phyloP scores from a whole-genome alignment of 2,797 vertebrate genomes.

The Sebastes itinus region DNA sequence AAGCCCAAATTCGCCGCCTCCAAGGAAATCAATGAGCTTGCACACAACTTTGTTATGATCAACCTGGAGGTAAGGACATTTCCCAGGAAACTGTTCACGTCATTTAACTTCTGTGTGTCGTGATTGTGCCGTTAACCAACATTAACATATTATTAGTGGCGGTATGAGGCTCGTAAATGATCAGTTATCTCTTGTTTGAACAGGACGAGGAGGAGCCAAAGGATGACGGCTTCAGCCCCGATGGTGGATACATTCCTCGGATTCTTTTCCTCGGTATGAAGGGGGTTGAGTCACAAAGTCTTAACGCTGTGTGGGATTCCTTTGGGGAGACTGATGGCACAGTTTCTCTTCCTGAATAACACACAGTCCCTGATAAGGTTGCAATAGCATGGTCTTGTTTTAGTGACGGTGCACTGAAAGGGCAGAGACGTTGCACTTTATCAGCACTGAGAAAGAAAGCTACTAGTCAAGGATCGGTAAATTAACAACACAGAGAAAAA shows the following conservation, averaged over 20 bases:
- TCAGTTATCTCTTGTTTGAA: constrained; percentile 22
- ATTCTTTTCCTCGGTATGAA: constrained; percentile 95
- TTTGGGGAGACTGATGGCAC: background rate
- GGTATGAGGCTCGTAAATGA: background rate
- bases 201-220: constrained; percentile 99
- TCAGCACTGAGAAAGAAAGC: background rate
- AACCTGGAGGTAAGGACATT: constrained; percentile 91
- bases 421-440: background rate
- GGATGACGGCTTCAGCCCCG: constrained; percentile 92
- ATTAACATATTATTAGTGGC: too few species aligned
- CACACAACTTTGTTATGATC: constrained; percentile 99
- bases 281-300: background rate
- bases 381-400: background rate
- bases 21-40: constrained; percentile 96
- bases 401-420: background rate
- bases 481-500: background rate
- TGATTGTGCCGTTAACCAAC: background rate
- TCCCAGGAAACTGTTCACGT: background rate
- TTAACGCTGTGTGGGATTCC: constrained; percentile 23
- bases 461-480: background rate
- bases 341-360: background rate
- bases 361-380: background rate
- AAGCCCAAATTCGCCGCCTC: constrained; percentile 98
- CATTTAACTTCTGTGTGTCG: background rate
- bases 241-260: constrained; percentile 97